phyloP scores from a whole-genome alignment of 2,888 invertebrate species.

The Thymelicus lineola region DNA sequence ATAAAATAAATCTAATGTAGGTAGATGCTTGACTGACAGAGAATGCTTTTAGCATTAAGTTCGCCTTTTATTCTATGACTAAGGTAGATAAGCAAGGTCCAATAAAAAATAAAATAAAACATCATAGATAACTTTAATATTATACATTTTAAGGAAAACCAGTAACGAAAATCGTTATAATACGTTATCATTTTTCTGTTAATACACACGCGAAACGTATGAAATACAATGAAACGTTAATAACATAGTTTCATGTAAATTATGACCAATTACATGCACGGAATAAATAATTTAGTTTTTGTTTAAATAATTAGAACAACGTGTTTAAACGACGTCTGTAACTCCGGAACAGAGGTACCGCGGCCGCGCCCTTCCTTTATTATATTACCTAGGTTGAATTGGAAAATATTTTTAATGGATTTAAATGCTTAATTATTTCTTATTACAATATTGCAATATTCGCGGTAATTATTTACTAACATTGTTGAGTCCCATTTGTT shows the following conservation, averaged over 20 bases:
- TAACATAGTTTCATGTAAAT: neutral
- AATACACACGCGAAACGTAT: no score
- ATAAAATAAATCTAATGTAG: no score
- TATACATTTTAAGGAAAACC: no score
- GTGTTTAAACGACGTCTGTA: neutral
- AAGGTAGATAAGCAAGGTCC: no score
- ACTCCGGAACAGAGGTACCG: neutral
- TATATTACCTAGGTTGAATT: neutral
- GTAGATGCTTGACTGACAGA: no score
- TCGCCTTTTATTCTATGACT: no score
- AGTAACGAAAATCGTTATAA: no score
- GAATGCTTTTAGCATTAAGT: no score
- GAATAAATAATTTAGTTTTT: neutral
- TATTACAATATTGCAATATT: neutral
- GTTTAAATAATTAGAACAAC: neutral
- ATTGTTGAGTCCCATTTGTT: no score
- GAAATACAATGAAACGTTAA: neutral
- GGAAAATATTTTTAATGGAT: neutral
- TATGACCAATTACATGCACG: conserved; percentile 6
- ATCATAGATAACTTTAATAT: no score
- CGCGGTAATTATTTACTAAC: neutral
- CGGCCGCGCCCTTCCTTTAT: conserved; percentile 1
- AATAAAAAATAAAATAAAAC: no score
- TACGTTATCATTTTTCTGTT: no score
- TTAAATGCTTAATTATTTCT: neutral